Percentiles rank a stretch among this genome's conserved stretches.
phyloP scores from a whole-genome alignment of 2,113 vertebrate genomes.

The Orycteropus afer region DNA sequence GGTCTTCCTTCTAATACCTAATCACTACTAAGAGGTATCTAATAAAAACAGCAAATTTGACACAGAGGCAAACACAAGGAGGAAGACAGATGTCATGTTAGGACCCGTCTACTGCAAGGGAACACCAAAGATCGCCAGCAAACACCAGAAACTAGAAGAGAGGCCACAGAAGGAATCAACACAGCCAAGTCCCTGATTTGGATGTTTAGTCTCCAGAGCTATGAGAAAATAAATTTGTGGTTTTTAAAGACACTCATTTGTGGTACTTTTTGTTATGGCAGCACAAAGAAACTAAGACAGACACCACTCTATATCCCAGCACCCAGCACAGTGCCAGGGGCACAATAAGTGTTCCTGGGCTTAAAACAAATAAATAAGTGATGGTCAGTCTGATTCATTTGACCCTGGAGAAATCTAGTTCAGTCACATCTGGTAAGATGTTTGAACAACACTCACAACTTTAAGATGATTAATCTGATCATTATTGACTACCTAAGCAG shows the following conservation, averaged over 20 bases:
- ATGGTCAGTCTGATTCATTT: neutral
- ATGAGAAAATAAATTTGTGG: neutral
- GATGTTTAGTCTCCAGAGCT: neutral
- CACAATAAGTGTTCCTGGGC: too few relatives aligned
- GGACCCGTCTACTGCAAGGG: neutral
- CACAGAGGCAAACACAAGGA: neutral
- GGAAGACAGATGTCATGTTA: neutral
- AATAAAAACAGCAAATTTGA: neutral
- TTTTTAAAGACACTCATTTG: neutral
- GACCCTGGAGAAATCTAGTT: neutral
- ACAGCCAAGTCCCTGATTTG: neutral
- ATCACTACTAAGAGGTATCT: neutral
- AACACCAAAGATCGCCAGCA: neutral
- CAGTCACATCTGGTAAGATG: neutral
- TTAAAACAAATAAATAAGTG: neutral
- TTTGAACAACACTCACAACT: neutral
- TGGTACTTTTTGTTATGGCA: neutral
- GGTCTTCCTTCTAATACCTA: too few relatives aligned
- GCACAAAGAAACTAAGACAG: neutral
- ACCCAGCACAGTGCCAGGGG: neutral
- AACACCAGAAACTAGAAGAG: neutral
- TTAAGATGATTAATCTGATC: neutral
- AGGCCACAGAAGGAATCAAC: neutral
- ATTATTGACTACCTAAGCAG: neutral
- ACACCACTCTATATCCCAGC: neutral